Conservation (phyloP, 1,140 invertebrate species). For the Saccostrea glomerata region DNA sequence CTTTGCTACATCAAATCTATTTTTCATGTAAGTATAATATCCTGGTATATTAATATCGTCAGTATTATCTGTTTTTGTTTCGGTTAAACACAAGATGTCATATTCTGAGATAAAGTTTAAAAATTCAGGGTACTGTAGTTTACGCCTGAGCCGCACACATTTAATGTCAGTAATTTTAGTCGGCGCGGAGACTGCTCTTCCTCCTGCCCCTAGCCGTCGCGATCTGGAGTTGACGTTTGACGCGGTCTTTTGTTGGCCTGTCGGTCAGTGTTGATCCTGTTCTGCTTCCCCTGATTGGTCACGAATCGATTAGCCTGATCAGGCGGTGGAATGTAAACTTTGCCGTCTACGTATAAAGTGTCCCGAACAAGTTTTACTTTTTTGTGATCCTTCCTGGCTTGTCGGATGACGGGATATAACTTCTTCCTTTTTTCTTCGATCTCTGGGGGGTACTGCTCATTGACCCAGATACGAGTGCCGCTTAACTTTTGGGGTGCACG, state of each 20-base stretch:
- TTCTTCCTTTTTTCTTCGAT: neutral
- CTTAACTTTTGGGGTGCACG: neutral
- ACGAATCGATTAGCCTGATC: neutral
- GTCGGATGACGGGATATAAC: neutral
- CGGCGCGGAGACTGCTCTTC: neutral
- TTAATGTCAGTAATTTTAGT: constrained; percentile 3
- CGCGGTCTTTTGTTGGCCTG: neutral
- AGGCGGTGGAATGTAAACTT: neutral
- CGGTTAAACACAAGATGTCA: constrained; percentile 20
- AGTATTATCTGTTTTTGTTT: neutral
- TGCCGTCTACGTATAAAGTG: neutral
- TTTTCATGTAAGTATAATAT: too few species aligned
- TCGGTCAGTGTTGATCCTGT: neutral
- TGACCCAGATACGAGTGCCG: neutral
- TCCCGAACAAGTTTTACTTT: neutral
- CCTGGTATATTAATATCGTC: too few species aligned
- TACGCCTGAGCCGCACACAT: constrained; percentile 21
- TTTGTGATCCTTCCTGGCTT: neutral
- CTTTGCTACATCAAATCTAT: too few species aligned
- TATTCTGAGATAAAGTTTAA: constrained; percentile 22
- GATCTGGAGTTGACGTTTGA: neutral
- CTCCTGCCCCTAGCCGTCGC: neutral
- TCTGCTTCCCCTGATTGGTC: neutral
- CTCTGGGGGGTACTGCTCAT: neutral
- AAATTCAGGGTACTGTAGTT: neutral